A percentile compares a stretch with the other conserved stretches of the same genome.
Conservation (phyloP, 2,888 invertebrate species). For the Trissolcus brochymenae region DNA sequence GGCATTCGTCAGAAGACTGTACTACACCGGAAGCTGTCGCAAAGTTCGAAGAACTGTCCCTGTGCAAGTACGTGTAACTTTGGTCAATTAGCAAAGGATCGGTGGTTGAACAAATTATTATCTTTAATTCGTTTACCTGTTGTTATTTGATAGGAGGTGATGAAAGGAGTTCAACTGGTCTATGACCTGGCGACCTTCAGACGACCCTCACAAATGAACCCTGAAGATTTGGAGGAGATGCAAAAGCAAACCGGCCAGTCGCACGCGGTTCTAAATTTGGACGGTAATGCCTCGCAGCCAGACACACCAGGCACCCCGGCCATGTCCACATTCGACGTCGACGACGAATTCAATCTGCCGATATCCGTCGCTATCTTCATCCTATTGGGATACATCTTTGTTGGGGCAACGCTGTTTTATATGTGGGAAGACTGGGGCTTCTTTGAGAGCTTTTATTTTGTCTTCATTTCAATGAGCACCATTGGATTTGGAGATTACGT, state of each 20-base stretch:
- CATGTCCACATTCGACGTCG: constrained; percentile 86
- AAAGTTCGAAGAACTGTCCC: constrained; percentile 86
- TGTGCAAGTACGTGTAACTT: constrained; percentile 80
- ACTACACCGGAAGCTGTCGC: constrained; percentile 90
- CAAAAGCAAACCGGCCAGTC: constrained; percentile 66
- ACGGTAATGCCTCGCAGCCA: constrained; percentile 76
- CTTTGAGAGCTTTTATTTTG: constrained; percentile 96
- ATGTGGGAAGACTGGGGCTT: constrained; percentile 91
- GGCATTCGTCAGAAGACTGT: constrained; percentile 89
- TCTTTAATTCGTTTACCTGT: background rate
- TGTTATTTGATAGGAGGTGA: constrained; percentile 81
- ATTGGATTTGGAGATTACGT: constrained; percentile 97
- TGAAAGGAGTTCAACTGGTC: constrained; percentile 88
- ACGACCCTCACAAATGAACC: constrained; percentile 83
- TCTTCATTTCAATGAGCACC: constrained; percentile 97
- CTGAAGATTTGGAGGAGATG: constrained; percentile 79
- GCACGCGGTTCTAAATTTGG: constrained; percentile 68
- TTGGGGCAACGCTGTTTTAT: constrained; percentile 89
- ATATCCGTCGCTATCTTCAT: constrained; percentile 91
- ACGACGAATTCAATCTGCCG: constrained; percentile 96
- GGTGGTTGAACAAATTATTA: background rate
- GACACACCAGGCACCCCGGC: constrained; percentile 87
- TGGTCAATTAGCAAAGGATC: background rate
- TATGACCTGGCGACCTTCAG: constrained; percentile 87
- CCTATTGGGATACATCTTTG: constrained; percentile 89